These are phyloP conservation scores for Gonatopus flavifemur DNA, from an alignment of 1,140 invertebrate species.

Conservation along the genomic window DNA sequence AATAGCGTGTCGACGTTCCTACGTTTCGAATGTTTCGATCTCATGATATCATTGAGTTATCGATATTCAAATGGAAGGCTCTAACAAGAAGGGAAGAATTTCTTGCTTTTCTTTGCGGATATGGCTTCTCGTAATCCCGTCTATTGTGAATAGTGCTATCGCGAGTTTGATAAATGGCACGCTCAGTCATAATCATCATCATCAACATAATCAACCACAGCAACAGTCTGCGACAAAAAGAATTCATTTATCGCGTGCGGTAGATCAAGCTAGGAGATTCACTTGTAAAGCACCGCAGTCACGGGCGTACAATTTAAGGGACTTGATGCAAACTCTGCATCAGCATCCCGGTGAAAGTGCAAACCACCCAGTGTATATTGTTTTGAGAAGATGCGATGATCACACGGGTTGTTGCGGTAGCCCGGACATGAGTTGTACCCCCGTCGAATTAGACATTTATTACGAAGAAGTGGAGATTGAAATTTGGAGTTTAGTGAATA, in stretches of 20 bases:
- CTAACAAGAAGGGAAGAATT: slow-evolving; percentile 14
- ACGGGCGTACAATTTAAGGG: slow-evolving; percentile 34
- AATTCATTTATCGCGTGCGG: slow-evolving; percentile 15
- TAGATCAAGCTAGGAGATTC: slow-evolving; percentile 17
- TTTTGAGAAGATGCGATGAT: slow-evolving; percentile 36
- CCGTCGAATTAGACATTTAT: slow-evolving; percentile 18
- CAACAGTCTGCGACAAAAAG: background rate
- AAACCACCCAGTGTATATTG: slow-evolving; percentile 30
- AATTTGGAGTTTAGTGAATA: slow-evolving; percentile 23
- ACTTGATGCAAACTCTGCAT: slow-evolving; percentile 26
- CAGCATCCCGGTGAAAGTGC: slow-evolving; percentile 16
- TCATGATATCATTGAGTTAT: background rate
- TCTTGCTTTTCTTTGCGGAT: slow-evolving; percentile 1
- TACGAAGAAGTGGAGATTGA: slow-evolving; percentile 34
- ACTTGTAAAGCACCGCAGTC: slow-evolving; percentile 29
- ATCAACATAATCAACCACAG: too few relatives aligned
- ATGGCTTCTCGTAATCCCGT: slow-evolving; percentile 19
- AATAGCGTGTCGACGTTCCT: background rate
- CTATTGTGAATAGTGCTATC: slow-evolving; percentile 5
- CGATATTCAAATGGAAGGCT: background rate
- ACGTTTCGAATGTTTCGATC: background rate
- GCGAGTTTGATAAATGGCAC: slow-evolving; percentile 1
- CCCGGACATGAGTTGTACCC: slow-evolving; percentile 23
- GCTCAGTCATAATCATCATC: background rate
- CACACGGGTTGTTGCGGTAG: slow-evolving; percentile 36